A percentile compares a stretch with the other conserved stretches of the same genome.
These are phyloP conservation scores for Drosophila cognata DNA, from an alignment of 2,888 invertebrate genomes.

Conservation along the genomic window DNA sequence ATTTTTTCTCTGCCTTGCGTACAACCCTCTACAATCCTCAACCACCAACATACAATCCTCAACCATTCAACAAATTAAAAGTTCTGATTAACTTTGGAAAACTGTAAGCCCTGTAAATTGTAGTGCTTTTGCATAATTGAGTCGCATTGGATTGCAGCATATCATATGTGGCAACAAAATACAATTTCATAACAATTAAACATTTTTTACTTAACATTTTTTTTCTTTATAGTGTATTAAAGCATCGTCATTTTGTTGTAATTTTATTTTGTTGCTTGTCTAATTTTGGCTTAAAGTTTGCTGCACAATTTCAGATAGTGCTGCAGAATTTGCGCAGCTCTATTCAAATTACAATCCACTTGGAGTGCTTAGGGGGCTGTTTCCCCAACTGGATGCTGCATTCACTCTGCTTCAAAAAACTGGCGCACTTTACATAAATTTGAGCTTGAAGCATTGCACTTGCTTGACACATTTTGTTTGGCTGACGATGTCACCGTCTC, in stretches of 20 bases:
- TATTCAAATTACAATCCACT: slow-evolving; percentile 60
- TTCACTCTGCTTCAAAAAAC: slow-evolving; percentile 30
- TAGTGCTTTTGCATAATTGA: slow-evolving; percentile 2
- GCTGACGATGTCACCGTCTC: slow-evolving; percentile 30
- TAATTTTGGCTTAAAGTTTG: slow-evolving; percentile 23
- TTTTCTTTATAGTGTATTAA: not conserved
- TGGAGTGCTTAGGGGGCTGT: slow-evolving; percentile 23
- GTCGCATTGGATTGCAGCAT: not conserved
- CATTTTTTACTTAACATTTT: not conserved
- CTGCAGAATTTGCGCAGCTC: slow-evolving; percentile 38
- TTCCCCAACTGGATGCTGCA: not conserved
- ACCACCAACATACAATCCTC: not conserved
- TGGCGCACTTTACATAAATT: slow-evolving; percentile 74
- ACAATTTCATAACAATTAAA: not conserved
- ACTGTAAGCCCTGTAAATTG: slow-evolving; percentile 35
- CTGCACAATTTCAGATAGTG: slow-evolving; percentile 37
- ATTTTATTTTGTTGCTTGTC: not conserved
- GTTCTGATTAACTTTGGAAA: slow-evolving; percentile 55
- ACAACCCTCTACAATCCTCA: no score
- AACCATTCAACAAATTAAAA: slow-evolving; percentile 44
- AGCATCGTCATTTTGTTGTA: not conserved
- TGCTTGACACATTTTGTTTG: slow-evolving; percentile 75
- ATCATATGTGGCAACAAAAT: not conserved
- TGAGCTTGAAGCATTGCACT: slow-evolving; percentile 72
- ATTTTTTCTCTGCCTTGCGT: slow-evolving; percentile 2